phyloP scores from a whole-genome alignment of 1,140 invertebrate species.

The Saccostrea cuccullata region DNA sequence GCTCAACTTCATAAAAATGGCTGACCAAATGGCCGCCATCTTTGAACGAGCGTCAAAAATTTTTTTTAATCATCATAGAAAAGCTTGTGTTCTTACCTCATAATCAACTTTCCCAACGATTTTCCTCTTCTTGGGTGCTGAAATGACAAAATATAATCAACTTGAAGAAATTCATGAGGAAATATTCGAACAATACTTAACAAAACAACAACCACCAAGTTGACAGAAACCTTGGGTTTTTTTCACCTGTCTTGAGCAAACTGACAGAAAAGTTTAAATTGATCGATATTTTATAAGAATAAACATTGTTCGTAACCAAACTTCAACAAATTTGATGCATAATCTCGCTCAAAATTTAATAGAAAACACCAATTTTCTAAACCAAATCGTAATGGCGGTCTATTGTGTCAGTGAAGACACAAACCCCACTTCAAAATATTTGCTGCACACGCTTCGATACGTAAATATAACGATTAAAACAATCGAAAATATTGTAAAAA shows the following conservation, averaged over 20 bases:
- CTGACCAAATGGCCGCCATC: conserved; percentile 41
- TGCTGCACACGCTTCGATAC: conserved; percentile 57
- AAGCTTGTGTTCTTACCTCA: conserved; percentile 53
- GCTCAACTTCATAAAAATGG: conserved; percentile 46
- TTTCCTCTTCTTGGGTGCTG: conserved; percentile 61
- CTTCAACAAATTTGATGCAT: background rate
- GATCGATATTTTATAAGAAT: background rate
- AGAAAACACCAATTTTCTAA: background rate
- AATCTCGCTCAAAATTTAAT: background rate
- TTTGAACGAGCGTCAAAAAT: conserved; percentile 29
- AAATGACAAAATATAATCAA: conserved; percentile 42
- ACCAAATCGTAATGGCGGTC: conserved; percentile 24
- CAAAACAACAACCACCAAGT: background rate
- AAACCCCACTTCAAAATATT: conserved; percentile 48
- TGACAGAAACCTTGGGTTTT: background rate
- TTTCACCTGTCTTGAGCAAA: background rate
- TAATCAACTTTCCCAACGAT: conserved; percentile 54
- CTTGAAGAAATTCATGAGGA: background rate
- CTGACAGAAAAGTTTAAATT: conserved; percentile 9
- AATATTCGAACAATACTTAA: background rate
- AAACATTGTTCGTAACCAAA: background rate
- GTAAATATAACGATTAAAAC: background rate
- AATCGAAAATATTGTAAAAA: conserved; percentile 43
- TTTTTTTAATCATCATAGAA: background rate
- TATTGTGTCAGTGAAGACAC: conserved; percentile 17